Evolutionary conservation across 2,113 vertebrate genomes (phyloP).

Genomic region (Phylloscopus trochiloides): DNA sequence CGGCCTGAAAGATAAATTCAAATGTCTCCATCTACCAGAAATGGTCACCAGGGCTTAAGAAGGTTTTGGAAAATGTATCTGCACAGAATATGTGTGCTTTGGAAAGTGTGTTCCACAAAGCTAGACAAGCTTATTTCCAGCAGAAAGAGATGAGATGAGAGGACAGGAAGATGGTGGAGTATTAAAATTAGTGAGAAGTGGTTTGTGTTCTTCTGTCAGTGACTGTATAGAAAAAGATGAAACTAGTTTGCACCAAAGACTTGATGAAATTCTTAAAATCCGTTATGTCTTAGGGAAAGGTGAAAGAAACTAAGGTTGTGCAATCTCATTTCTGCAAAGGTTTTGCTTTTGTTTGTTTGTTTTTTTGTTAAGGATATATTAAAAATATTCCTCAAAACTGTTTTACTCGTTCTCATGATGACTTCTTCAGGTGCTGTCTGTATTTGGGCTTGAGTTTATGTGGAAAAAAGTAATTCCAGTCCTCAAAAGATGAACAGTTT

Average conservation of each 20-base stretch:
- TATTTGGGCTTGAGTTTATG: background rate
- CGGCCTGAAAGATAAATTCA: background rate
- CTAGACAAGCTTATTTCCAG: background rate
- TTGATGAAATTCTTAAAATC: background rate
- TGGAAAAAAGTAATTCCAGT: background rate
- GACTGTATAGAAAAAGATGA: background rate
- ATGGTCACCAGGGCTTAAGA: background rate
- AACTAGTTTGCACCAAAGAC: background rate
- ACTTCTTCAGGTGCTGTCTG: background rate
- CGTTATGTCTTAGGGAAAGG: background rate
- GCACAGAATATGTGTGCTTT: fast-evolving
- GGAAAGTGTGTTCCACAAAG: background rate
- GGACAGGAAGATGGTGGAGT: background rate
- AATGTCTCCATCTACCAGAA: background rate
- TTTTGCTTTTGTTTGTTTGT: background rate
- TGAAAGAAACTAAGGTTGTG: background rate
- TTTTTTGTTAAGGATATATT: background rate
- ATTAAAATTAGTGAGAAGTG: background rate
- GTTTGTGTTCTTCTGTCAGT: background rate
- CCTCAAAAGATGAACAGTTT: background rate
- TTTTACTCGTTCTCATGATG: background rate
- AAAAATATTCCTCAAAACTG: background rate
- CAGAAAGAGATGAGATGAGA: background rate
- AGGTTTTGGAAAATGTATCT: background rate
- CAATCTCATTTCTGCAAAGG: background rate